These are phyloP conservation scores for Drosophila cracens DNA, from an alignment of 2,888 invertebrate species.

Conservation along the genomic window DNA sequence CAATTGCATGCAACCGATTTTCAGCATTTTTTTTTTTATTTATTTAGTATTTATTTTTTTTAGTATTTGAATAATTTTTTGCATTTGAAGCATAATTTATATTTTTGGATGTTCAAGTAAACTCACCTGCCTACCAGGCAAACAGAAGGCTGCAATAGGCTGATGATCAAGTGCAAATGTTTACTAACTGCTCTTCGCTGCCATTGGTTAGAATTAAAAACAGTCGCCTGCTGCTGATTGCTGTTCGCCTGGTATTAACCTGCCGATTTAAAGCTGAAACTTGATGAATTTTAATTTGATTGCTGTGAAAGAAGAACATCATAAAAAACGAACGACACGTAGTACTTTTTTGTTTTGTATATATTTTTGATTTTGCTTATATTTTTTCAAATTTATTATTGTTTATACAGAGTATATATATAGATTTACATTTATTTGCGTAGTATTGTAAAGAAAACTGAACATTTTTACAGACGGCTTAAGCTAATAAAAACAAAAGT, in stretches of 20 bases:
- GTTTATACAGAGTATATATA: constrained; percentile 44
- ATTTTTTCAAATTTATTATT: constrained; percentile 26
- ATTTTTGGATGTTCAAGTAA: neutral
- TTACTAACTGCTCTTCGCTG: neutral
- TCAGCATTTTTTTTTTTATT: neutral
- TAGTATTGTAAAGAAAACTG: constrained; percentile 25
- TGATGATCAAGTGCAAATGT: neutral
- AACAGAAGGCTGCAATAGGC: neutral
- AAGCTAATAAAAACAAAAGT: constrained; percentile 30
- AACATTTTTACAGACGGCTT: constrained; percentile 37
- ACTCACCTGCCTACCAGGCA: neutral
- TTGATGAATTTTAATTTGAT: neutral
- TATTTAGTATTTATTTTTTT: neutral
- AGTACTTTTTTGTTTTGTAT: neutral
- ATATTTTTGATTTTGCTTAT: constrained; percentile 9
- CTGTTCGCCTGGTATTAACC: neutral
- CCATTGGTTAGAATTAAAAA: neutral
- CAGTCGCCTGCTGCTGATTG: neutral
- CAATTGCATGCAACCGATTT: neutral
- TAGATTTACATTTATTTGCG: constrained; percentile 30
- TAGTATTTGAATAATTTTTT: neutral
- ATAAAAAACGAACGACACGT: neutral
- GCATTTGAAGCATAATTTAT: neutral
- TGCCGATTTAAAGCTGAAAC: neutral
- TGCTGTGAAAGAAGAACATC: neutral